Evolutionary conservation across 1,140 invertebrate species (phyloP).

Genomic region (Penaeus japonicus): DNA sequence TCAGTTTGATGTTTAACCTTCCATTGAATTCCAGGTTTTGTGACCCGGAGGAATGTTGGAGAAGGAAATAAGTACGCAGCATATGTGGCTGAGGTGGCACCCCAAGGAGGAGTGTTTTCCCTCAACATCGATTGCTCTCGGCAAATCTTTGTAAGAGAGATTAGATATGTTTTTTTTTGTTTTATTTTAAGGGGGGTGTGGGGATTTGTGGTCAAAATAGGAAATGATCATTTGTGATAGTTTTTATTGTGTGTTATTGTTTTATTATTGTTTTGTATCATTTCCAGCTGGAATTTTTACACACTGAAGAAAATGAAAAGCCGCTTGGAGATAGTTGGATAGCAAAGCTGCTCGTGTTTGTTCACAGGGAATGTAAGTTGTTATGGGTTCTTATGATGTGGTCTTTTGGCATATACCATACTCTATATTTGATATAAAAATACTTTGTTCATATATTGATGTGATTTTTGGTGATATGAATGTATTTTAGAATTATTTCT

Average conservation of each 20-base stretch:
- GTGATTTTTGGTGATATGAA: not conserved
- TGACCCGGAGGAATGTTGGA: slow-evolving; percentile 24
- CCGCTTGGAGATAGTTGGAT: slow-evolving; percentile 69
- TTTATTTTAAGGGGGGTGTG: too few species aligned
- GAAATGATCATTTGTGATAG: too few species aligned
- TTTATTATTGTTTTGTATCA: slow-evolving; percentile 70
- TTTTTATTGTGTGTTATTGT: not conserved
- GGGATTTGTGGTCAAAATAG: too few species aligned
- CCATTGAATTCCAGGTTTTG: slow-evolving; percentile 16
- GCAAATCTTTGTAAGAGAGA: slow-evolving; percentile 45
- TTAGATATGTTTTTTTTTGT: too few species aligned
- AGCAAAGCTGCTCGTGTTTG: slow-evolving; percentile 78
- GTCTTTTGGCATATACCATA: not conserved
- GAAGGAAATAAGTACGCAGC: slow-evolving; percentile 50
- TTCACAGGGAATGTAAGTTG: slow-evolving; percentile 80
- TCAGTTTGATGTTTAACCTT: too few species aligned
- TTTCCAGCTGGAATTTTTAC: slow-evolving; percentile 75
- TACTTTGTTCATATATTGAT: too few species aligned
- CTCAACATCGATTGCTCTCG: slow-evolving; percentile 52
- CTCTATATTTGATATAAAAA: too few species aligned
- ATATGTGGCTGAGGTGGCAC: slow-evolving; percentile 48
- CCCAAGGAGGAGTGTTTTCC: slow-evolving; percentile 53
- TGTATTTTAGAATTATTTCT: not conserved
- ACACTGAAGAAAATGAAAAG: slow-evolving; percentile 71
- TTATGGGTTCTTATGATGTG: not conserved